Base-by-base conservation (phyloP, 1,140 invertebrate species). In the Trichogramma pretiosum region DNA sequence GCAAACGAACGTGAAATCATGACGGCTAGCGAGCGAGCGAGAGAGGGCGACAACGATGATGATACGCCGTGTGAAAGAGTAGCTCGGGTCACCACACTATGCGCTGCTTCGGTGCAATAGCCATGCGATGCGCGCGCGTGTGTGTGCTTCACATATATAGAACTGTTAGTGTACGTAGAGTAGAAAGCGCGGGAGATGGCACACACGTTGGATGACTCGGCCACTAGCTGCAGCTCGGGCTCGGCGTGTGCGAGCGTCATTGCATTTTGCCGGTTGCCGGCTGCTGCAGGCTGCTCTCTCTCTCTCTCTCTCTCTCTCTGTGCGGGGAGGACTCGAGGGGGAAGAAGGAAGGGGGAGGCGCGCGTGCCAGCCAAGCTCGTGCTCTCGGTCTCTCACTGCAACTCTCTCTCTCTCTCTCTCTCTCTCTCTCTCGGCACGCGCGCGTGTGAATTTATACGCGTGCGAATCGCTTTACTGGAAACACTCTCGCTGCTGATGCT, bases 1-100 rank as follows among this genome's bases (percentile, higher is more conserved):
- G 61, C 65, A 68, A 71, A 70, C 67, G 66, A 68, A 67, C 65
- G 65, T 58, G 63, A 65, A 70, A 70, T 70, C 61, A 68, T 68
- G 67, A 66, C 59, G 61, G 62, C n/a, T n/a, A 59, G 58, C 57
- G 58, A 46, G 44, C 52, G 37, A 46, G 53, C 46, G 46, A 22
- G 33, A 39, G 23, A 45, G 56, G 56, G 59, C 56, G 54, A 38
- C 42, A 16, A 28, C 44, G 26, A 46, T 46, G 59, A 55, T 54
- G 49, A 59, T 56, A 52, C 55, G 51, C 47, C 48, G 53, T 57
- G 56, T 56, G 55, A 24, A n/a, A n/a, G n/a, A n/a, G n/a, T n/a
- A n/a, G n/a, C n/a, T n/a, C n/a, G n/a, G n/a, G n/a, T n/a, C n/a
- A n/a, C n/a, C n/a, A n/a, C n/a, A n/a, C n/a, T n/a, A n/a, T n/a